phyloP scores from a whole-genome alignment of 92 coral and sea anemone species.

The Zoanthus sociatus region DNA sequence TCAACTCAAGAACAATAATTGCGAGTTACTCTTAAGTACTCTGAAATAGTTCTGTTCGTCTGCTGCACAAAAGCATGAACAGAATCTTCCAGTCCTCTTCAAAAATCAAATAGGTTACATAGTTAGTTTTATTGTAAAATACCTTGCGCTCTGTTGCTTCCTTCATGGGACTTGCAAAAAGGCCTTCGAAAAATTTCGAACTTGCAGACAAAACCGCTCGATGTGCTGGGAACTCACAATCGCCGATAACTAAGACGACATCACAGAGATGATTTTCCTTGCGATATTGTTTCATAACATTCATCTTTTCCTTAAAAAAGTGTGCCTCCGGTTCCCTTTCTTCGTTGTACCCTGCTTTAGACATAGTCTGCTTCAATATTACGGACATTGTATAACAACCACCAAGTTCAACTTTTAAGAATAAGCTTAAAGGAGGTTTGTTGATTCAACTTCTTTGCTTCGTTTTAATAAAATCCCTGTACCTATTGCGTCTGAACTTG shows the following conservation, averaged over 20 bases:
- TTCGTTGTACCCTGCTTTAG: constrained; percentile 19
- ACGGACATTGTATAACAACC: background rate
- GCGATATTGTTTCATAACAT: constrained; percentile 31
- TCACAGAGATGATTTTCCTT: constrained; percentile 33
- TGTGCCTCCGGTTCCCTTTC: background rate
- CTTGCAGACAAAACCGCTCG: constrained; percentile 9
- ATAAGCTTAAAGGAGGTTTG: background rate
- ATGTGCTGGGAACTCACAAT: constrained; percentile 12
- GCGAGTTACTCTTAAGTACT: too few species aligned
- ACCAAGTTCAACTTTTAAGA: background rate
- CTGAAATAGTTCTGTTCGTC: too few species aligned
- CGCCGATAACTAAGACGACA: background rate
- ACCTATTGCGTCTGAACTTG: too few species aligned
- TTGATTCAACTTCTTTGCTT: too few species aligned
- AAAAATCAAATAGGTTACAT: too few species aligned
- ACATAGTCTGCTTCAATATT: background rate
- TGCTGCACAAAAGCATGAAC: too few species aligned
- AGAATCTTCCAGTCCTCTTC: too few species aligned
- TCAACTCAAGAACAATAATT: too few species aligned
- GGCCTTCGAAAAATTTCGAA: constrained; percentile 35
- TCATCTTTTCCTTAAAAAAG: background rate
- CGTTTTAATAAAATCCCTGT: too few species aligned
- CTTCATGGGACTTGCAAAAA: constrained; percentile 40
- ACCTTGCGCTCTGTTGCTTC: constrained; percentile 23
- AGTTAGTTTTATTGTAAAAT: background rate